Evolutionary conservation across 2,797 vertebrate species (phyloP), one percentile per base, ranked within the genome.

Genomic region (Danio choprae): DNA sequence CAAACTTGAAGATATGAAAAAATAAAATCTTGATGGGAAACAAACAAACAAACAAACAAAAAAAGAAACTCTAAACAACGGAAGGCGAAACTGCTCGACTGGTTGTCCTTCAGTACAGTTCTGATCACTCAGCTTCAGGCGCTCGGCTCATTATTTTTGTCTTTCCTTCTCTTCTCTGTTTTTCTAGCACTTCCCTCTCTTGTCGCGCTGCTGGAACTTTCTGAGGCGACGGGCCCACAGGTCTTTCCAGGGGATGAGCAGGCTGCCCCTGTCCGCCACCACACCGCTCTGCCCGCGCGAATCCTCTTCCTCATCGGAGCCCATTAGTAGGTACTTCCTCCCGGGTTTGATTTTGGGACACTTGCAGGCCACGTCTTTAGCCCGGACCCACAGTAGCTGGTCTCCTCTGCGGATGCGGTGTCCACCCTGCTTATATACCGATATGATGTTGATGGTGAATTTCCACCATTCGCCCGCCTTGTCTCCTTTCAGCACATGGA

Each of bases 171-270:
- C 50, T 68, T 13, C 75, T 59, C 18, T 43, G 75, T 82, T 90
- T 90, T 95, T 95, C 93, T 98, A 98, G 94, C 98, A 99, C 91
- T 98, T 99, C 48, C 97, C 98, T 89, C 97, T 97, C 93, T 99
- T 99, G 92, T 98, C 97, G 0, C 97, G 94, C 90, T 99, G 97
- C 86, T 99, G 98, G 93, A 99, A 99, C 93, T 99, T 99, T 92
- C 98, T 93, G 74, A 99, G 96, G 78, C 97, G 89, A 83, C 98
- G 94, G 9, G 96, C 96, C 98, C 98, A 99, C 43, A 97, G 96
- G 93, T 99, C 98, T 90, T 97, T 93, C 98, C 98, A 99, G 60
- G 98, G 98, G 86, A 99, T 97, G 89, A 99, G 96, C 90, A 99
- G 93, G 91, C 98, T 99, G 85, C 92, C 96, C 88, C 98, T 98